Evolutionary conservation across 2,888 invertebrate genomes (phyloP).

Genomic region (Drosophila gaucha): DNA sequence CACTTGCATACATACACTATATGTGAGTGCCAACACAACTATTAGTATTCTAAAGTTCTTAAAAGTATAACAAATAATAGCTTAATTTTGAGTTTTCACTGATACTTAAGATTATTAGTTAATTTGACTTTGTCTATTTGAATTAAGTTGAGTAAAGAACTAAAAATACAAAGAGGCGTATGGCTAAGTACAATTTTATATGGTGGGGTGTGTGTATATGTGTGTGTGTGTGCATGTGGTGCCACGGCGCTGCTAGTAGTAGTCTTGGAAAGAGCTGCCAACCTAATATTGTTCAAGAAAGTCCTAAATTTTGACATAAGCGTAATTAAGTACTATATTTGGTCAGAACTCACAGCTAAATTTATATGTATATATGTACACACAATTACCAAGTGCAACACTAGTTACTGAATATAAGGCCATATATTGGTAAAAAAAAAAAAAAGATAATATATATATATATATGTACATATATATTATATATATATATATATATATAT

Average conservation of each 20-base stretch:
- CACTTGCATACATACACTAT: constrained; percentile 31
- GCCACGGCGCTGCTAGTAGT: constrained; percentile 17
- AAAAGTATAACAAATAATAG: constrained; percentile 4
- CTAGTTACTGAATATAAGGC: constrained; percentile 11
- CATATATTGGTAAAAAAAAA: constrained; percentile 17
- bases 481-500: neutral
- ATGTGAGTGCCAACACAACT: constrained; percentile 50
- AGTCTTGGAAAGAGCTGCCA: constrained; percentile 31
- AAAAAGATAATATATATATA: neutral
- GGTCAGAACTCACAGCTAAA: constrained; percentile 19
- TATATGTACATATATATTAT: neutral
- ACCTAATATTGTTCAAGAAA: constrained; percentile 12
- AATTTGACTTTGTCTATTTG: neutral
- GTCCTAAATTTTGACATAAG: constrained; percentile 25
- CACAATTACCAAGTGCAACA: constrained; percentile 19
- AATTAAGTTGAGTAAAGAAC: neutral
- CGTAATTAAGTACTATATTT: constrained; percentile 26
- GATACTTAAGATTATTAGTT: neutral
- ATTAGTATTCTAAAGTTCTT: constrained; percentile 4
- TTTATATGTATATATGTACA: constrained; percentile 19
- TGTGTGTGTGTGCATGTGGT: constrained; percentile 16
- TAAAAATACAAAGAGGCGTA: neutral
- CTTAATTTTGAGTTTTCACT: neutral
- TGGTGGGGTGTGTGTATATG: constrained; percentile 13
- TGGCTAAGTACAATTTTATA: neutral